These are phyloP conservation scores for Drosophila algonquin DNA, from an alignment of 2,888 invertebrate species.

Conservation along the genomic window DNA sequence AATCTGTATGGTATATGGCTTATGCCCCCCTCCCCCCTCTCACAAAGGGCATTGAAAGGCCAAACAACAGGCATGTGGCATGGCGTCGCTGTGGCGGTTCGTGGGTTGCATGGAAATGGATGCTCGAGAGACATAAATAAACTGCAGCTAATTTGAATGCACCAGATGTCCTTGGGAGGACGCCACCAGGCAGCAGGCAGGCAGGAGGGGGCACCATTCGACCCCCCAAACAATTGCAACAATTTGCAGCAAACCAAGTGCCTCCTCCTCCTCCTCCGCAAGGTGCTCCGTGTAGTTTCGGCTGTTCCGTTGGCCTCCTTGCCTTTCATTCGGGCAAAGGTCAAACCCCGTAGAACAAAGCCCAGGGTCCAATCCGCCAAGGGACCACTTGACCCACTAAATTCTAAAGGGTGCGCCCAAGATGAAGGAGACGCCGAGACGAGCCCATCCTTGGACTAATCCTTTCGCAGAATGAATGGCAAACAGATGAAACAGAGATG, in stretches of 20 bases:
- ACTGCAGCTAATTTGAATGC: conserved; percentile 62
- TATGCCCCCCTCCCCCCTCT: not conserved
- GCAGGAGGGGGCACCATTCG: not conserved
- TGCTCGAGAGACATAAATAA: conserved; percentile 38
- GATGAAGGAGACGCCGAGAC: conserved; percentile 17
- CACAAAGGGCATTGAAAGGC: not conserved
- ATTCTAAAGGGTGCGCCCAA: conserved; percentile 8
- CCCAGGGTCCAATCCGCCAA: not conserved
- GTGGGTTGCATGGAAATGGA: conserved; percentile 30
- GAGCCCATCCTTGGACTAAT: conserved; percentile 45
- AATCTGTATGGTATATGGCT: not conserved
- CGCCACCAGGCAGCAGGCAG: not conserved
- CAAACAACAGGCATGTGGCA: not conserved
- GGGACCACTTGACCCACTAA: conserved; percentile 39
- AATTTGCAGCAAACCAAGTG: conserved; percentile 38
- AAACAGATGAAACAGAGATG: not conserved
- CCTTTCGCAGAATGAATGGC: conserved; percentile 30
- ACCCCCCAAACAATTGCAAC: conserved; percentile 56
- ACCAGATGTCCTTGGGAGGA: conserved; percentile 16
- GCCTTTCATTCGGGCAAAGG: conserved; percentile 7
- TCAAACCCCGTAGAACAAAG: conserved; percentile 17
- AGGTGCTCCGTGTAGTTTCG: conserved; percentile 1
- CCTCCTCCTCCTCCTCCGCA: not conserved
- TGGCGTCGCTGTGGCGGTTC: conserved; percentile 11
- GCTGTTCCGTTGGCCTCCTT: conserved; percentile 5